Percentiles rank a stretch among this genome's conserved stretches.
Conservation (phyloP, 2,888 invertebrate genomes). For the Phyllotreta cruciferae region DNA sequence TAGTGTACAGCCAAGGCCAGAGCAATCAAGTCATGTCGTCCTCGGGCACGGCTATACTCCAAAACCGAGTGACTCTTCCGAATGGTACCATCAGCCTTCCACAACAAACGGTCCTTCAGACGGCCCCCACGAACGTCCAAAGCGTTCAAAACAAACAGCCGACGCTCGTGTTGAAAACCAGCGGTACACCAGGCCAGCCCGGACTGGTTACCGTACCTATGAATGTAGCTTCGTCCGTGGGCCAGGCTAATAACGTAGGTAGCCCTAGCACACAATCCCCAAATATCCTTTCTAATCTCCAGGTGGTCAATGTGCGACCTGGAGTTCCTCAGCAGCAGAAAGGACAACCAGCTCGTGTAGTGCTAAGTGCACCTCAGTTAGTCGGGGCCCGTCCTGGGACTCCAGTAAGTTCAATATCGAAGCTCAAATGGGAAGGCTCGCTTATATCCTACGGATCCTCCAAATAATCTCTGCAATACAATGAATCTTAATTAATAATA, state of each 20-base stretch:
- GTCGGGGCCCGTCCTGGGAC: constrained; percentile 81
- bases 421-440: constrained; percentile 47
- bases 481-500: background rate
- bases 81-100: constrained; percentile 74
- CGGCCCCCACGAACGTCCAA: constrained; percentile 60
- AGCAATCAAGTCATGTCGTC: constrained; percentile 60
- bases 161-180: constrained; percentile 60
- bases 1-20: constrained; percentile 58
- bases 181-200: constrained; percentile 58
- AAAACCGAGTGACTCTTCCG: constrained; percentile 70
- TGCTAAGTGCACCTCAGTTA: constrained; percentile 80
- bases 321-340: constrained; percentile 77
- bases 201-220: constrained; percentile 71
- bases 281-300: constrained; percentile 70
- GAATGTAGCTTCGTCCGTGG: constrained; percentile 68
- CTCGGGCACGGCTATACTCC: constrained; percentile 60
- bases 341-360: constrained; percentile 81
- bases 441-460: constrained; percentile 22
- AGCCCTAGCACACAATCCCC: constrained; percentile 55
- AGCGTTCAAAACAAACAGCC: constrained; percentile 57
- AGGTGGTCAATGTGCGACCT: constrained; percentile 85
- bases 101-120: constrained; percentile 64
- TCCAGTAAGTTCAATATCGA: constrained; percentile 68
- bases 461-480: background rate
- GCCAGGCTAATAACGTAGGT: constrained; percentile 61